Evolutionary conservation across 2,113 vertebrate species (phyloP), one percentile per base, ranked within the genome.

Genomic region (Tyto alba): DNA sequence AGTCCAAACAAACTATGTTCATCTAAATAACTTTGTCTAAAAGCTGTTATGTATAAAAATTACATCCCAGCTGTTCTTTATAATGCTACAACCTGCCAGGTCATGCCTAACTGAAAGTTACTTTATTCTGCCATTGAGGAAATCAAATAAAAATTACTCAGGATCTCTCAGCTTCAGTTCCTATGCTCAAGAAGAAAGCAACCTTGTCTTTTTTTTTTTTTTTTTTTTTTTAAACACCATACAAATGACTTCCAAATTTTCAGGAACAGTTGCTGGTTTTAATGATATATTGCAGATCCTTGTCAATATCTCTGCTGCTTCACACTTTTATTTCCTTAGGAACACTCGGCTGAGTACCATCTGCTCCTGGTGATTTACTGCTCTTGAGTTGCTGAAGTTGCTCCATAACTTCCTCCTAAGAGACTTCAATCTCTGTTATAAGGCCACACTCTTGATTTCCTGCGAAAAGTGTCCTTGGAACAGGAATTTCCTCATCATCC

Each of bases 361-460:
- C 98, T 98, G 98, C 96, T 97, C 94, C 60, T 95, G 97, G 91
- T 97, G 97, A 97, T 98, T 98, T 98, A 98, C 97, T 97, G 89
- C 94, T 96, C 74, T 93, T 5, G 9, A 97, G 75, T 91, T 96
- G 96, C 96, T 97, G 89, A 96, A 96, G 97, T 97, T 96, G 96
- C 75, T 97, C 92, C 95, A 10, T 83, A 93, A 92, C 96, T 97
- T 97, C 55, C 63, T 97, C 97, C 95, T 97, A 76, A 92, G 96
- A 97, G 96, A 96, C 63, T 97, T 91, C 91, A 95, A 73, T 96
- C 91, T 96, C 63, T 96, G 75, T 73, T 91, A 22, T 88, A 71
- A 95, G 95, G 90, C 85, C 92, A 96, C 83, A 86, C 29, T 88
- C 93, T 85, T 85, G 92, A 90, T 96, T 97, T 96, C 95, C 92